Evolutionary conservation across 2,888 invertebrate species (phyloP).

Genomic region (Oligia strigilis): DNA sequence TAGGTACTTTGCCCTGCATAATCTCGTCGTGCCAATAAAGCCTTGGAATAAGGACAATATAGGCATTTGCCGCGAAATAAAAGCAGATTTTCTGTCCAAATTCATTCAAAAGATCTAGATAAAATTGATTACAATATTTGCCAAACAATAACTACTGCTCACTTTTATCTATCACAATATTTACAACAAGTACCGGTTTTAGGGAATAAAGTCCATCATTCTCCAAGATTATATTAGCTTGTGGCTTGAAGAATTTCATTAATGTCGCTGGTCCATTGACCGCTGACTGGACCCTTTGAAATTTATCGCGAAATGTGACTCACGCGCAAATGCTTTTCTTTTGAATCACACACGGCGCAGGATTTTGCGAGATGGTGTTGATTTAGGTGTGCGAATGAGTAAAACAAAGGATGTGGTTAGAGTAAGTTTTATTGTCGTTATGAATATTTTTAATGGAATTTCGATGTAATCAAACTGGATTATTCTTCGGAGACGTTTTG

Average conservation of each 20-base stretch:
- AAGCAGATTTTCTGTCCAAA: constrained; percentile 26
- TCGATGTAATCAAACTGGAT: neutral
- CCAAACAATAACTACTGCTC: constrained; percentile 38
- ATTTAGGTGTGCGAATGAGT: constrained; percentile 42
- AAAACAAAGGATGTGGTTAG: constrained; percentile 40
- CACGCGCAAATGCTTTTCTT: constrained; percentile 80
- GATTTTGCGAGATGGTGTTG: constrained; percentile 50
- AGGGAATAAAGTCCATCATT: constrained; percentile 31
- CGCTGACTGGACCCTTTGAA: constrained; percentile 71
- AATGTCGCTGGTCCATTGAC: constrained; percentile 71
- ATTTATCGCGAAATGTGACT: constrained; percentile 81
- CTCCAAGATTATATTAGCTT: constrained; percentile 35
- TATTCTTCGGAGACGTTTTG: neutral
- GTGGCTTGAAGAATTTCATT: constrained; percentile 57
- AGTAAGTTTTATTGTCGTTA: constrained; percentile 6
- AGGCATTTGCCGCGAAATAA: neutral
- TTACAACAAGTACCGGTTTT: constrained; percentile 34
- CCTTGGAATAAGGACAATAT: neutral
- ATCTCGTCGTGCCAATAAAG: neutral
- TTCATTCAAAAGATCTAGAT: constrained; percentile 23
- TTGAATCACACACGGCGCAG: constrained; percentile 76
- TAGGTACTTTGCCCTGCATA: neutral
- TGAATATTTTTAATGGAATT: constrained; percentile 18
- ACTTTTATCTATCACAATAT: constrained; percentile 19
- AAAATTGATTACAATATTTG: constrained; percentile 11